These are phyloP conservation scores for Scaptomyza polygonia DNA, from an alignment of 2,888 invertebrate genomes.

Conservation along the genomic window DNA sequence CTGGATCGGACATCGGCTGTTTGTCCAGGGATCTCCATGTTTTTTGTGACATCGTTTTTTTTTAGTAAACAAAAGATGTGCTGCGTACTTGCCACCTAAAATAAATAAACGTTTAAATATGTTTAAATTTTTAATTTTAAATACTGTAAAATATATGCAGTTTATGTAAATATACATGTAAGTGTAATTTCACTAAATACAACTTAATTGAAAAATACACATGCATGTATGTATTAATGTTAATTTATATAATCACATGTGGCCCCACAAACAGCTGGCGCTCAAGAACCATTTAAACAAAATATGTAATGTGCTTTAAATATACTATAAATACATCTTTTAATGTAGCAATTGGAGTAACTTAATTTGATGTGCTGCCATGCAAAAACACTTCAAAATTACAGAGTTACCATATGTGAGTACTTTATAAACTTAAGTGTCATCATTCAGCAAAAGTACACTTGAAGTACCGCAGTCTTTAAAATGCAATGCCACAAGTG, in stretches of 20 bases:
- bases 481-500: slow-evolving; percentile 55
- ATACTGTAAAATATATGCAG: slow-evolving; percentile 73
- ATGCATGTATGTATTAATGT: slow-evolving; percentile 9
- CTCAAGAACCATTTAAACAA: slow-evolving; percentile 22
- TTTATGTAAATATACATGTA: slow-evolving; percentile 71
- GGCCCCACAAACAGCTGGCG: too few species aligned
- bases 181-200: slow-evolving; percentile 71
- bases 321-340: not conserved
- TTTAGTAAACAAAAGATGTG: slow-evolving; percentile 55
- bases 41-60: slow-evolving; percentile 80
- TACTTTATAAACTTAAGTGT: slow-evolving; percentile 52
- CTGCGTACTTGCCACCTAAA: slow-evolving; percentile 45
- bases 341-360: not conserved
- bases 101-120: slow-evolving; percentile 30
- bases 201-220: slow-evolving; percentile 53
- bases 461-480: slow-evolving; percentile 57
- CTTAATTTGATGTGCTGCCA: slow-evolving; percentile 40
- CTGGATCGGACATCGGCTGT: slow-evolving; percentile 84
- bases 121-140: slow-evolving; percentile 71
- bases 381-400: slow-evolving; percentile 35
- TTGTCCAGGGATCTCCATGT: slow-evolving; percentile 85
- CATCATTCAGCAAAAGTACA: slow-evolving; percentile 53
- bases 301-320: slow-evolving; percentile 18
- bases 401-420: slow-evolving; percentile 31
- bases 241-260: slow-evolving; percentile 21